Evolutionary conservation across 2,888 invertebrate genomes (phyloP).

Genomic region (Lagria hirta): DNA sequence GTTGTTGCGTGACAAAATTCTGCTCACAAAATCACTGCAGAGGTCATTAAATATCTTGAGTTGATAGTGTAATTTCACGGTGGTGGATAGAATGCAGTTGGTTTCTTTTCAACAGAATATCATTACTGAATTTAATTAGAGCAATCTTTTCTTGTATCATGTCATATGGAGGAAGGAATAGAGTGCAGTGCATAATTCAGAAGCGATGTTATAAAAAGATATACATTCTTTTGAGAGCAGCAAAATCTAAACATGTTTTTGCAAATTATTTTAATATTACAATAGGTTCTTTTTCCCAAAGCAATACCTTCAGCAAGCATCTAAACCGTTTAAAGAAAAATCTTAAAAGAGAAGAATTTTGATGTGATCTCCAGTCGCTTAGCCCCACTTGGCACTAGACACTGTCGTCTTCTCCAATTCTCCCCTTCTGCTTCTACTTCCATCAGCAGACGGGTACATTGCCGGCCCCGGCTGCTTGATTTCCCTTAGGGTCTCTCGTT

Average conservation of each 20-base stretch:
- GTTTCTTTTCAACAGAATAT: slow-evolving; percentile 17
- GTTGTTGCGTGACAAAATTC: slow-evolving; percentile 21
- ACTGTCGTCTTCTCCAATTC: slow-evolving; percentile 35
- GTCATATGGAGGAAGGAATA: too few species aligned
- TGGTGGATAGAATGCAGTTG: slow-evolving; percentile 22
- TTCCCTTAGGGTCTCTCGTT: slow-evolving; percentile 53
- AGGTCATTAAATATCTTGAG: slow-evolving; percentile 26
- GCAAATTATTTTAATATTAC: too few species aligned
- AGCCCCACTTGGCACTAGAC: slow-evolving; percentile 48
- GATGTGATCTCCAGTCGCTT: slow-evolving; percentile 43
- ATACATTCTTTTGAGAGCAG: too few species aligned
- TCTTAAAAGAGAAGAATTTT: slow-evolving; percentile 43
- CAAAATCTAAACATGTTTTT: too few species aligned
- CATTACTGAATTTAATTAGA: slow-evolving; percentile 27
- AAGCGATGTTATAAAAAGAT: too few species aligned
- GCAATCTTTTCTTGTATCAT: too few species aligned
- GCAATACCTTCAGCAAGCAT: slow-evolving; percentile 10
- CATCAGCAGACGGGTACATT: slow-evolving; percentile 24
- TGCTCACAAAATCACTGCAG: slow-evolving; percentile 17
- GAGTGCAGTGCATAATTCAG: too few species aligned
- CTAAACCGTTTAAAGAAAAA: slow-evolving; percentile 36
- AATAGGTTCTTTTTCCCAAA: too few species aligned
- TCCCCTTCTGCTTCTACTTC: slow-evolving; percentile 25
- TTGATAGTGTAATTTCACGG: slow-evolving; percentile 29
- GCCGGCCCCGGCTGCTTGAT: slow-evolving; percentile 45